These are phyloP conservation scores for Sebastes goodei DNA, from an alignment of 2,797 vertebrate genomes.

Conservation along the genomic window DNA sequence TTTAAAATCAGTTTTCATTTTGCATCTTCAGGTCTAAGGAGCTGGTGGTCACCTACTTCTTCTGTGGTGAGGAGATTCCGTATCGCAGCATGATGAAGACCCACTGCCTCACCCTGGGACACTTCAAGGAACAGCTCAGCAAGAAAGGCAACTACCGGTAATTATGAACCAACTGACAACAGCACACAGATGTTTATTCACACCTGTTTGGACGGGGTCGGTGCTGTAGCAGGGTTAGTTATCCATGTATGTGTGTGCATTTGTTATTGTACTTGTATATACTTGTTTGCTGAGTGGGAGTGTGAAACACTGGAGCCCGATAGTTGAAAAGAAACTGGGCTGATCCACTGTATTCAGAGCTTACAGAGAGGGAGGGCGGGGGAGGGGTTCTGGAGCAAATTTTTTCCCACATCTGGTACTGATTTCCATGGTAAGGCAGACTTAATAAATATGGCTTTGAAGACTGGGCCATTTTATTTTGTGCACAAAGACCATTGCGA, in stretches of 20 bases:
- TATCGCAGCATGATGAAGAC: conserved; percentile 96
- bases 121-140: conserved; percentile 99
- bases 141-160: conserved; percentile 99
- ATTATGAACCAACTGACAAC: conserved; percentile 30
- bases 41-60: conserved; percentile 95
- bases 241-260: background rate
- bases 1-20: background rate
- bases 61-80: conserved; percentile 98
- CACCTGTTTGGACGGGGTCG: background rate
- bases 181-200: background rate
- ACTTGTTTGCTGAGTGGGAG: conserved; percentile 39
- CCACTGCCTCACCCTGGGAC: conserved; percentile 95
- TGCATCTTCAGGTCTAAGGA: conserved; percentile 70
- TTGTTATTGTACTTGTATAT: conserved; percentile 22
- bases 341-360: conserved; percentile 56
- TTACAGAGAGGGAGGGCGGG: conserved; percentile 40
- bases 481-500: conserved; percentile 86
- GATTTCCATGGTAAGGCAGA: conserved; percentile 89
- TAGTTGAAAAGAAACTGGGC: conserved; percentile 51
- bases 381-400: conserved; percentile 68
- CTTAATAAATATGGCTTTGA: conserved; percentile 93
- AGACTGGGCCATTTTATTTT: conserved; percentile 89
- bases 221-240: background rate
- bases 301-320: conserved; percentile 44
- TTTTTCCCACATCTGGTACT: conserved; percentile 90